Evolutionary conservation across 2,888 invertebrate genomes (phyloP).

Genomic region (Ectemnius cavifrons): DNA sequence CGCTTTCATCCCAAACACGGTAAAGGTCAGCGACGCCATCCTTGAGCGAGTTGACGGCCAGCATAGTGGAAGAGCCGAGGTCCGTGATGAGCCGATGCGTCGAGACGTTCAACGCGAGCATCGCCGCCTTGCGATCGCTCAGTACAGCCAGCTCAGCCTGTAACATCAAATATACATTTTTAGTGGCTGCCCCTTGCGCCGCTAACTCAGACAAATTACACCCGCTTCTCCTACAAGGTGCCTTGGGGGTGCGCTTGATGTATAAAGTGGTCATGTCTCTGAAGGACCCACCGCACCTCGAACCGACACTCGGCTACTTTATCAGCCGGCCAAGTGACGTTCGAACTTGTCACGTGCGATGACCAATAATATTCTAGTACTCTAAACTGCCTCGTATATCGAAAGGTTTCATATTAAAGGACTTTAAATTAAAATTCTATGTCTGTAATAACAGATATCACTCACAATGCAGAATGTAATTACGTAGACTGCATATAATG

Average conservation of each 20-base stretch:
- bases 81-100: constrained; percentile 80
- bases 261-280: constrained; percentile 56
- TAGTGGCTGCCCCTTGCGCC: constrained; percentile 59
- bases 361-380: too few species aligned
- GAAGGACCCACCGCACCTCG: constrained; percentile 22
- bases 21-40: constrained; percentile 84
- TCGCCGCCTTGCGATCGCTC: constrained; percentile 79
- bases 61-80: constrained; percentile 79
- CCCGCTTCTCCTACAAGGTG: constrained; percentile 37
- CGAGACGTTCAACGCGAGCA: constrained; percentile 82
- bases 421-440: too few species aligned
- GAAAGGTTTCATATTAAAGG: too few species aligned
- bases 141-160: constrained; percentile 83
- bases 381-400: too few species aligned
- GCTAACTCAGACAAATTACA: constrained; percentile 74
- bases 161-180: constrained; percentile 76
- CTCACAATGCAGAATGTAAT: too few species aligned
- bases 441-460: too few species aligned
- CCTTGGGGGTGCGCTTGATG: constrained; percentile 59
- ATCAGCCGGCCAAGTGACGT: too few species aligned
- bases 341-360: too few species aligned
- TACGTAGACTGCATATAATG: too few species aligned
- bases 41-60: constrained; percentile 80
- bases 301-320: not conserved
- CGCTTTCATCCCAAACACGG: constrained; percentile 85